Evolutionary conservation across 2,797 vertebrate genomes (phyloP).

Genomic region (Eidolon dupreanum): DNA sequence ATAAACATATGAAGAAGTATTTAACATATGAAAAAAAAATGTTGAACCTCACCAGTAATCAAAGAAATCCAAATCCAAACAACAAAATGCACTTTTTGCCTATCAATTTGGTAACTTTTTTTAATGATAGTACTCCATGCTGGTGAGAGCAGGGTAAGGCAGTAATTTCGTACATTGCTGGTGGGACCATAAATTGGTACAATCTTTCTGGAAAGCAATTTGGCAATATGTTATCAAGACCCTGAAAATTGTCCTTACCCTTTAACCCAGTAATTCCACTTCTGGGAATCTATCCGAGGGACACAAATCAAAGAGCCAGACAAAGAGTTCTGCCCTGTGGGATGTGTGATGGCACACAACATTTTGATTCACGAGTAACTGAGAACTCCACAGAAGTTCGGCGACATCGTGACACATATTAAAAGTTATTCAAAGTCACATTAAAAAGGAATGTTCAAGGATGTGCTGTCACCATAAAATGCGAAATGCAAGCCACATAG

Average conservation of each 20-base stretch:
- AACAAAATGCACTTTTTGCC: constrained; percentile 77
- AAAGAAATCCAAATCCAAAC: constrained; percentile 80
- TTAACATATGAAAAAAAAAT: constrained; percentile 79
- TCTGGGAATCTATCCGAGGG: constrained; percentile 66
- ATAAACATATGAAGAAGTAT: constrained; percentile 82
- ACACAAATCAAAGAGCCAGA: constrained; percentile 48
- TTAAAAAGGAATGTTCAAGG: not conserved
- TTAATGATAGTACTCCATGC: constrained; percentile 71
- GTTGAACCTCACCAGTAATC: constrained; percentile 78
- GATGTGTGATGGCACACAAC: not conserved
- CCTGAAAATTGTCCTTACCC: constrained; percentile 73
- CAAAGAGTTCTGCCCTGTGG: constrained; percentile 9
- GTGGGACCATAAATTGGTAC: constrained; percentile 71
- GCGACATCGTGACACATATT: not conserved
- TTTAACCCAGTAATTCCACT: constrained; percentile 66
- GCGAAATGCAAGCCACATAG: not conserved
- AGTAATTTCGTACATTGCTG: constrained; percentile 73
- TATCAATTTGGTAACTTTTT: constrained; percentile 77
- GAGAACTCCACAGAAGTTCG: not conserved
- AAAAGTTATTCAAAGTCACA: not conserved
- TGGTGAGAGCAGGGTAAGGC: constrained; percentile 58
- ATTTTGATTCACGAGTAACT: not conserved
- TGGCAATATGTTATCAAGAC: constrained; percentile 74
- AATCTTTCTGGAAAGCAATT: constrained; percentile 74
- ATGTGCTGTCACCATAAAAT: not conserved